Evolutionary conservation across 2,797 vertebrate species (phyloP).

Genomic region (Botia kubotai): DNA sequence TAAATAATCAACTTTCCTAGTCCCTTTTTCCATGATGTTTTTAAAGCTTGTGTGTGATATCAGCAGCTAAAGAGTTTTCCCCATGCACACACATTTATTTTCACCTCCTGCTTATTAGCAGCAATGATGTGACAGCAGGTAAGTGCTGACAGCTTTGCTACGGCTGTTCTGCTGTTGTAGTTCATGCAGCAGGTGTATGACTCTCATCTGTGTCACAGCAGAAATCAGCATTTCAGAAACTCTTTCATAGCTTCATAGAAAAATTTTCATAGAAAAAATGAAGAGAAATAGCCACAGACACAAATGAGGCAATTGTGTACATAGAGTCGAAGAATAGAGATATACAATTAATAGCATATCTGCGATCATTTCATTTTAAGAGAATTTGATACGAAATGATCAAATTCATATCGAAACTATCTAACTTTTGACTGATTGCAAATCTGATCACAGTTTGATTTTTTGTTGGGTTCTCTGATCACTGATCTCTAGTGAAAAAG

Average conservation of each 20-base stretch:
- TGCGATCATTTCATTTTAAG: no score
- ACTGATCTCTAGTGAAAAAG: neutral
- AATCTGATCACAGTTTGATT: no score
- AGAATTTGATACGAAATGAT: no score
- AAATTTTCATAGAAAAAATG: no score
- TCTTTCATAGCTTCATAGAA: no score
- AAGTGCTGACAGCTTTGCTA: conserved; percentile 30
- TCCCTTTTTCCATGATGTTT: neutral
- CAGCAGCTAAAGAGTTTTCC: neutral
- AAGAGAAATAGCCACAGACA: neutral
- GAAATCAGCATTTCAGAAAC: neutral
- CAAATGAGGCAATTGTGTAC: no score
- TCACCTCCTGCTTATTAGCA: neutral
- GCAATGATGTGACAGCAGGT: conserved; percentile 14
- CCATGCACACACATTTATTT: neutral
- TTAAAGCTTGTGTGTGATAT: neutral
- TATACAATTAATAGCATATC: neutral
- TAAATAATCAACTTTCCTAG: neutral
- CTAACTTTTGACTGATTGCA: no score
- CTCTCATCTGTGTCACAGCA: neutral
- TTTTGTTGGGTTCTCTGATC: no score
- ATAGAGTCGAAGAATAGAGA: no score
- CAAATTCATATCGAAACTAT: no score
- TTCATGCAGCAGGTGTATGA: conserved; percentile 44
- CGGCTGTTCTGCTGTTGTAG: conserved; percentile 32